Base-by-base conservation (phyloP, 23 tunicate species). In the Ascidia mentula region DNA sequence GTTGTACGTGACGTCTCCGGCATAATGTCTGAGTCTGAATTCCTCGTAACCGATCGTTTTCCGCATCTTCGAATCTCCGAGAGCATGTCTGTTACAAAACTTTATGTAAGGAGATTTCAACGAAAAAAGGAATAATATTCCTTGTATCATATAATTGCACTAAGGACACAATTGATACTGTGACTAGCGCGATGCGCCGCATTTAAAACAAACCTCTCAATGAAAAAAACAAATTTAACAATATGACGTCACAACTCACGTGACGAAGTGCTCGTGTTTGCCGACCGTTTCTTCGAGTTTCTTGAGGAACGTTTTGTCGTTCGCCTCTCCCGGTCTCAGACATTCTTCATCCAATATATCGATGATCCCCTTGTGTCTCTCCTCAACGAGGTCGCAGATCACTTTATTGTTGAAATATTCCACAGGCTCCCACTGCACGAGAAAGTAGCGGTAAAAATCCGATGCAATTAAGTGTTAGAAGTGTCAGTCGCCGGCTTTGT, bases 311-410 rank as follows among this genome's bases (percentile, higher is more conserved):
- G 98, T 93, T 18, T 69, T 61, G 40, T 93, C 93, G 36, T 79
- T 89, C 0, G 98, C 75, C 0, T 93, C 98, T 17, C 98, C 98
- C 4, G 99, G 99, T 45, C 97, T 80, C 75, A 96, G 89, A 72
- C 99, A 96, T 78, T 96, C 99, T 69, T 96, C 99, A 80, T 96
- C 99, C 30, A 96, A 72, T 45, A 91, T 84, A 86, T 87, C 99
- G 37, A 96, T 83, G 78, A 96, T 84, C n/a, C 99, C 99, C 40
- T 74, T 87, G 77, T 93, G 98, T 32, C 99, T 46, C 60, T 87
- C 87, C 74, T 96, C 99, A 46, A 96, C 90, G 32, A 96, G 87
- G 61, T 96, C 96, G 72, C 96, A 93, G 74, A 96, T 96, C 75
- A 93, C 85, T 77, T 91, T 87, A 75, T 96, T 96, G 88, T 96